Evolutionary conservation across 2,113 vertebrate genomes (phyloP).

Genomic region (Heterotis niloticus): DNA sequence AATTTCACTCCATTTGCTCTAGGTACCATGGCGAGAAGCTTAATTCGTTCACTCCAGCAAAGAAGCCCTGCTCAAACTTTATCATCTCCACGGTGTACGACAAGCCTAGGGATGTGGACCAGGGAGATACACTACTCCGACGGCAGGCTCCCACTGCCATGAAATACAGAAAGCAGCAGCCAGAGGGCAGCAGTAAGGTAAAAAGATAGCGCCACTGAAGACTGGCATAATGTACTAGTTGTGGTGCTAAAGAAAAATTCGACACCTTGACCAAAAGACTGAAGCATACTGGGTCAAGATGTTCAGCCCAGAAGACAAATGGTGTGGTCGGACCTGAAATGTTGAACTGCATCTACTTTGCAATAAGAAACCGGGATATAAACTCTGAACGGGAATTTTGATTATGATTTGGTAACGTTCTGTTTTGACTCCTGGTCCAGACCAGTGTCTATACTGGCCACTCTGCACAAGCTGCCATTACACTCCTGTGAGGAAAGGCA

Average conservation of each 20-base stretch:
- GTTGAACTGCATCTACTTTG: too few relatives aligned
- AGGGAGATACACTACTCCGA: slow-evolving; percentile 72
- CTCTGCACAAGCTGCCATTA: too few relatives aligned
- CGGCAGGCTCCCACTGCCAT: slow-evolving; percentile 78
- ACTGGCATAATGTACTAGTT: not conserved
- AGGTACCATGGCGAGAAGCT: slow-evolving; percentile 95
- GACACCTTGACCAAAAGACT: too few relatives aligned
- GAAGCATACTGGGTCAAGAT: too few relatives aligned
- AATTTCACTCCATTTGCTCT: slow-evolving; percentile 26
- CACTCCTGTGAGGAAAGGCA: too few relatives aligned
- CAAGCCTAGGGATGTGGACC: slow-evolving; percentile 75
- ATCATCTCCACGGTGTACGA: slow-evolving; percentile 86
- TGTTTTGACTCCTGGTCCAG: too few relatives aligned
- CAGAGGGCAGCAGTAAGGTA: slow-evolving; percentile 47
- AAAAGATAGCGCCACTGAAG: slow-evolving; percentile 35
- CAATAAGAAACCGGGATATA: too few relatives aligned
- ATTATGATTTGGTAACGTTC: too few relatives aligned
- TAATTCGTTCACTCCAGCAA: slow-evolving; percentile 60
- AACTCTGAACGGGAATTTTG: too few relatives aligned
- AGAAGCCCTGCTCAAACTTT: slow-evolving; percentile 64
- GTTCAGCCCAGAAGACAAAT: too few relatives aligned
- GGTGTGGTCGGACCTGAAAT: too few relatives aligned
- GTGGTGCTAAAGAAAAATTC: not conserved
- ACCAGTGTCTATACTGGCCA: too few relatives aligned
- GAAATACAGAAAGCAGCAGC: slow-evolving; percentile 74